Evolutionary conservation across 2,113 vertebrate species (phyloP), one percentile per base, ranked within the genome.

Genomic region (Megaleporinus macrocephalus): DNA sequence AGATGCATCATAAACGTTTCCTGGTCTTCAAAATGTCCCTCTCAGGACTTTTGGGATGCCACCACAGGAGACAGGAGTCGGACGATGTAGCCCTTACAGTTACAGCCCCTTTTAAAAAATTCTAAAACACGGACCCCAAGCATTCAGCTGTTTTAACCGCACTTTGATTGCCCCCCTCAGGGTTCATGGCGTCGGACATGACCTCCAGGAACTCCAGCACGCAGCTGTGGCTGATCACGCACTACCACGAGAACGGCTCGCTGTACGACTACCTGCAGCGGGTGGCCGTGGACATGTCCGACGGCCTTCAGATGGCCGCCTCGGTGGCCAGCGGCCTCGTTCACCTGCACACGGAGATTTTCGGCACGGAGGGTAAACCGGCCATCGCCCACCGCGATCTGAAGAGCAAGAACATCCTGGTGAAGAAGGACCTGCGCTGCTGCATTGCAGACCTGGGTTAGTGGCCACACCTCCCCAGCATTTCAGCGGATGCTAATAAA

Each of bases 151-250:
- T 57, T 57, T 15, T n/a, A n/a, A n/a, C n/a, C n/a, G n/a, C n/a
- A n/a, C n/a, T n/a, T n/a, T n/a, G n/a, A n/a, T n/a, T n/a, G n/a
- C n/a, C n/a, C n/a, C n/a, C 6, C 27, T 49, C 87, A 95, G 94
- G 94, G 36, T 95, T 95, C 90, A 95, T 94, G 92, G 94, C 94
- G 0, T 95, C 94, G 0, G 94, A 95, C 89, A 95, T 95, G 94
- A 95, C 94, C 0, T 95, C 94, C 10, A 92, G 94, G 16, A 94
- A 95, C 91, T 95, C 94, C 82, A 95, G 94, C 93, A 95, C 94
- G 10, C 94, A 95, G 90, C 93, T 95, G 84, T 95, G 94, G 94
- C 93, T 95, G 80, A 95, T 95, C 91, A 95, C 94, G 10, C 94
- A 95, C 72, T 95, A 94, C 88, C 94, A 95, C 18, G 94, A 95